Evolutionary conservation across 2,113 vertebrate genomes (phyloP).

Genomic region (Anolis carolinensis): DNA sequence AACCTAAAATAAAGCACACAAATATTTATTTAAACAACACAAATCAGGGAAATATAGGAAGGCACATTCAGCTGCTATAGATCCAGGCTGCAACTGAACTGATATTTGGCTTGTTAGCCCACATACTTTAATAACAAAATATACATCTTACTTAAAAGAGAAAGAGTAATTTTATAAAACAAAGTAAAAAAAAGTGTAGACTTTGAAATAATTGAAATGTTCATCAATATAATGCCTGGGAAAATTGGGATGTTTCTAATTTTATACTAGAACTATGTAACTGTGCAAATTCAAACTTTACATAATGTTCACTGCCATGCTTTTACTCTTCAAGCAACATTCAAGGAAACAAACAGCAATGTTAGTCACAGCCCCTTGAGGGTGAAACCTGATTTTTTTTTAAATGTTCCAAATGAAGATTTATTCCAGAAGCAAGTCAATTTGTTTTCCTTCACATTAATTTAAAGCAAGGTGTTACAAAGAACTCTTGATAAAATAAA

Average conservation of each 20-base stretch:
- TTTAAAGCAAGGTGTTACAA: not conserved
- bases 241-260: not conserved
- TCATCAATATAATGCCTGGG: not conserved
- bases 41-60: not conserved
- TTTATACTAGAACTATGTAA: no score
- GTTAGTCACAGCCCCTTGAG: slow-evolving; percentile 14
- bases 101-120: not conserved
- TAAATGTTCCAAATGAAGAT: not conserved
- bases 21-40: slow-evolving; percentile 19
- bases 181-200: not conserved
- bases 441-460: not conserved
- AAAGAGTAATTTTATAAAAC: not conserved
- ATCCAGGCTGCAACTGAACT: not conserved
- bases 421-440: slow-evolving; percentile 12
- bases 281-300: not conserved
- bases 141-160: not conserved
- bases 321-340: not conserved
- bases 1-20: slow-evolving; percentile 78
- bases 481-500: not conserved
- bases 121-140: not conserved
- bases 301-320: not conserved
- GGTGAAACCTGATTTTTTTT: not conserved
- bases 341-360: not conserved
- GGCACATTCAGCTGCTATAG: not conserved
- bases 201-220: not conserved